Base-by-base conservation (phyloP, 2,888 invertebrate species). In the Leptopilina syphax region DNA sequence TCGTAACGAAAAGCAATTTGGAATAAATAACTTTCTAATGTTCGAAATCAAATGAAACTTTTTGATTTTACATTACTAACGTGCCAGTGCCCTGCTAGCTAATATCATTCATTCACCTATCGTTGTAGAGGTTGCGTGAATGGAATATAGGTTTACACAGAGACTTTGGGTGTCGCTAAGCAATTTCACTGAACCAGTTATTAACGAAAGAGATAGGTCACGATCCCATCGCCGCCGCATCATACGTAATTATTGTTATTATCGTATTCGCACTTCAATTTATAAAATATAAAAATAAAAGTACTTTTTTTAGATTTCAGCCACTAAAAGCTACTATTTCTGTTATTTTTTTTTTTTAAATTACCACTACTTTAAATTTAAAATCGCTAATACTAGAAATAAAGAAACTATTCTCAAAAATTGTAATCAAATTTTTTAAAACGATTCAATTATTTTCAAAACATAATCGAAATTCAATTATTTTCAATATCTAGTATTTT, bases 101-200 rank as follows among this genome's bases (percentile, higher is more conserved):
- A 6, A 50, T 50, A 68, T 68, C 50, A 68, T 24, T 24, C 68
- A 68, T 68, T 68, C 68, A 24, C 50, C 10, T 50, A 50, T 50
- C 50, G 50, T 47, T 18, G 10, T 50, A 24, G 18, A 44, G 47
- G 12, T 50, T 24, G 18, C 68, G 68, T 68, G 68, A 68, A 68
- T 50, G 50, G 68, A 68, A 68, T 68, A 68, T 68, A 68, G 50
- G 68, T 50, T 68, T 68, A 68, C 68, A 68, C 18, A 34, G 34
- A 34, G 24, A 68, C 50, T 68, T 47, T 68, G 47, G 12, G 47
- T 68, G 68, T 68, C 68, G 50, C 68, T 47, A 68, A 68, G 68
- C 47, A 68, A 68, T 68, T 68, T 68, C 68, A 68, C 50, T 68
- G 50, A 68, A 50, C 68, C 47, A 68, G 68, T 68, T 68, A 68